Conservation (phyloP, 2,888 invertebrate genomes). For the Andrena bicolor region DNA sequence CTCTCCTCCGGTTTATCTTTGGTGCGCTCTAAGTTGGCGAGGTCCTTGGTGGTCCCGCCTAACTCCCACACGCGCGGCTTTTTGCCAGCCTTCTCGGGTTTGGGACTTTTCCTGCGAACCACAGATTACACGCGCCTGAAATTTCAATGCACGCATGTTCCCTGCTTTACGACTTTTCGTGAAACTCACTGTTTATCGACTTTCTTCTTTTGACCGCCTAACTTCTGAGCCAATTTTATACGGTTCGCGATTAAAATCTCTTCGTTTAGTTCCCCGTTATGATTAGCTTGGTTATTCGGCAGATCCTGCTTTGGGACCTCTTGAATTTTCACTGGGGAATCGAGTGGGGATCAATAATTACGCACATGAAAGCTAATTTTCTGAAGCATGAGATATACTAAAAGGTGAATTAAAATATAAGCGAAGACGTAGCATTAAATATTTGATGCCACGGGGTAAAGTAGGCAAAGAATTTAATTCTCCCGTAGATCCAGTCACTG, state of each 20-base stretch:
- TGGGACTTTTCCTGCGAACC: slow-evolving; percentile 85
- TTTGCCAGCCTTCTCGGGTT: slow-evolving; percentile 91
- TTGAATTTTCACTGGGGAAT: slow-evolving; percentile 76
- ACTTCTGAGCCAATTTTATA: slow-evolving; percentile 92
- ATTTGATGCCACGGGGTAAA: slow-evolving; percentile 3
- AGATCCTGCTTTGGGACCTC: slow-evolving; percentile 83
- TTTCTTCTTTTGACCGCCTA: slow-evolving; percentile 89
- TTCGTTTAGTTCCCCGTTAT: slow-evolving; percentile 86
- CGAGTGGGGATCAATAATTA: slow-evolving; percentile 7
- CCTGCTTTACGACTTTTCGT: neutral
- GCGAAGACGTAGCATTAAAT: neutral
- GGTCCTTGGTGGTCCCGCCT: slow-evolving; percentile 92
- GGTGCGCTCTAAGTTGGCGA: slow-evolving; percentile 92
- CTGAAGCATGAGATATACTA: neutral
- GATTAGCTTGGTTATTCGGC: slow-evolving; percentile 84
- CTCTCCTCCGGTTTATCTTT: slow-evolving; percentile 90
- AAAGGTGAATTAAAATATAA: neutral
- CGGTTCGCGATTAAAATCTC: slow-evolving; percentile 91
- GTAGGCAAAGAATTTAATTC: neutral
- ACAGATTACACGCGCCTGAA: slow-evolving; percentile 69
- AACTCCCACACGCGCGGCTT: slow-evolving; percentile 96
- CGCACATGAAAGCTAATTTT: neutral
- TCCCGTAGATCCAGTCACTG: neutral
- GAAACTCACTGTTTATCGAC: slow-evolving; percentile 87
- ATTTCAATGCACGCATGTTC: neutral